Evolutionary conservation across 1,140 invertebrate species (phyloP).

Genomic region (Drosophila guanche): DNA sequence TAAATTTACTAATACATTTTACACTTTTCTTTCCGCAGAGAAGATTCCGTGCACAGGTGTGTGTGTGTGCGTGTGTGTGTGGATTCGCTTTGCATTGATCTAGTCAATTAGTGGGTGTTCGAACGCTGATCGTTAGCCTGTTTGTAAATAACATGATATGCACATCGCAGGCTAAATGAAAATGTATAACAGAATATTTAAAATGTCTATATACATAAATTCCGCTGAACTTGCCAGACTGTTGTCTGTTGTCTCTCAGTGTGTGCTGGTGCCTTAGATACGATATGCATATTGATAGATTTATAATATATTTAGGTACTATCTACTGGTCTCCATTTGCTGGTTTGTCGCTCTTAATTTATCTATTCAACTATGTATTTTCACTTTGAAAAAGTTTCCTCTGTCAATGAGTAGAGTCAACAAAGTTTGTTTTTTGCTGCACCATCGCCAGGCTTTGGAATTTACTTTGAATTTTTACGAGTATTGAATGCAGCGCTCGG

Average conservation of each 20-base stretch:
- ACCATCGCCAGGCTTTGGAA: background rate
- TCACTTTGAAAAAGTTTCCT: conserved; percentile 30
- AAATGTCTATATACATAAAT: conserved; percentile 48
- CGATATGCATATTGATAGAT: no score
- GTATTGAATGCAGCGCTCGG: conserved; percentile 18
- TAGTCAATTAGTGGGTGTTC: conserved; percentile 51
- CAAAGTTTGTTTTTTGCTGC: conserved; percentile 38
- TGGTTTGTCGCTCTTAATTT: no score
- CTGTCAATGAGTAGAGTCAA: conserved; percentile 25
- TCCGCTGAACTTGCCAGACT: conserved; percentile 20
- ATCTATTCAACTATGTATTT: background rate
- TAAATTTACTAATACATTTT: conserved; percentile 50
- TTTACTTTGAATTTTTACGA: conserved; percentile 15
- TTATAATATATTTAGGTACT: no score
- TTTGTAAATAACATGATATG: conserved; percentile 54
- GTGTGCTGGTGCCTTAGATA: conserved; percentile 26
- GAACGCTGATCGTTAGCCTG: conserved; percentile 8
- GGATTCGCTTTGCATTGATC: conserved; percentile 42
- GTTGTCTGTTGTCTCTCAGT: conserved; percentile 11
- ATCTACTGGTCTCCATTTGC: no score
- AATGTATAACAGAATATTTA: conserved; percentile 59
- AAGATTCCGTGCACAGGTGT: conserved; percentile 16
- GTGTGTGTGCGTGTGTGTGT: conserved; percentile 19
- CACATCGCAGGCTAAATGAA: conserved; percentile 38
- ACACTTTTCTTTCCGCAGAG: conserved; percentile 26